Base-by-base conservation (phyloP, 2,797 vertebrate species). In the Scolopax bukidnonensis region DNA sequence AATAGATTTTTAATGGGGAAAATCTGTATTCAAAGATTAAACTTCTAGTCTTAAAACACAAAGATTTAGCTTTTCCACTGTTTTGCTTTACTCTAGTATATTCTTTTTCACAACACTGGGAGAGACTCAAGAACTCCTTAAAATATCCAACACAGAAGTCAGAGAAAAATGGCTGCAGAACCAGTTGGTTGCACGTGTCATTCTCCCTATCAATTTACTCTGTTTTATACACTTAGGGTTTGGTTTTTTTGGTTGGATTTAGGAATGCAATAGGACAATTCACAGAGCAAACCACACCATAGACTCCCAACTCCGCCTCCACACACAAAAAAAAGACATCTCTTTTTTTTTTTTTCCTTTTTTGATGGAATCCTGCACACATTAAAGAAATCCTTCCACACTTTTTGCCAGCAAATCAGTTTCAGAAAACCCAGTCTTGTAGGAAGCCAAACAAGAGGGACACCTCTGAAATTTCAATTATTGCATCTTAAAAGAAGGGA, bases 1-100 rank as follows among this genome's bases (percentile, higher is more conserved):
- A 93, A 82, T 17, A 81, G 6, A 96, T 91, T 97, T 97, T 93
- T 91, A 96, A 75, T 95, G 64, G 92, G 84, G 54, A 77, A 97
- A 91, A 85, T 18, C 9, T 9, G 10, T 30, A 93, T 68, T 91
- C 73, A 92, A 81, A 85, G 60, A 94, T 81, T 67, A 79, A 64
- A 41, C 19, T 76, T 88, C 28, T 88, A 78, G 54, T 91, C 48
- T 93, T 77, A 56, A 73, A 45, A 23, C 23, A 85, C 3, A 6
- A 4, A 63, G 5, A 10, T 33, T 64, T 43, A 4, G 54, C 3
- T 71, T 87, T 63, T 43, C 10, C 53, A 38, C 4, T 79, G 30
- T 63, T 93, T 14, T 45, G n/a, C 43, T 85, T 84, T 63, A 73
- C 10, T 78, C 11, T 6, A 24, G 2, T 33, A 36, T 50, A 81